These are phyloP conservation scores for Nettapus auritus DNA, from an alignment of 2,113 vertebrate genomes.

Conservation along the genomic window DNA sequence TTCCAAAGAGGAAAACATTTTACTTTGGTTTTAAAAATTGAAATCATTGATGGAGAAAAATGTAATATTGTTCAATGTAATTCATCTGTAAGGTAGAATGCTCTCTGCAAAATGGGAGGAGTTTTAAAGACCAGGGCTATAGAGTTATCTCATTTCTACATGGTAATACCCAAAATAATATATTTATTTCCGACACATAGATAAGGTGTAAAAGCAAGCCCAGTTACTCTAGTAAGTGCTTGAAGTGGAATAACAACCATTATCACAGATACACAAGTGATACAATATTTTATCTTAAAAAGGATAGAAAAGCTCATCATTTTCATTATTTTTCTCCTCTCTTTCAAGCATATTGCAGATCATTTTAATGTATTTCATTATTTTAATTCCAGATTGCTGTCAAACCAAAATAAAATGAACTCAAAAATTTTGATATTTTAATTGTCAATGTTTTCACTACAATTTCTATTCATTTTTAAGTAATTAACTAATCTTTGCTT, in stretches of 20 bases:
- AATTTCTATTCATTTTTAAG: conserved; percentile 56
- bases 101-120: not conserved
- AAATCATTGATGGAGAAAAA: not conserved
- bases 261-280: not conserved
- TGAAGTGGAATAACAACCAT: not conserved
- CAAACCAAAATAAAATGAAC: conserved; percentile 50
- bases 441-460: conserved; percentile 18
- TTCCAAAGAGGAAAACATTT: not conserved
- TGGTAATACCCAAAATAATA: not conserved
- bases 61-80: not conserved
- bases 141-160: not conserved
- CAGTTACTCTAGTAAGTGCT: not conserved
- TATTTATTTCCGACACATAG: not conserved
- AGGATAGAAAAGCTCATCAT: not conserved
- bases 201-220: not conserved
- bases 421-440: conserved; percentile 15
- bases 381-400: conserved; percentile 15
- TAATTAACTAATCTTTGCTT: conserved; percentile 61
- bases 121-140: not conserved
- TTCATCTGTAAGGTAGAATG: not conserved
- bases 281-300: not conserved
- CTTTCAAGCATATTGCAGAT: not conserved
- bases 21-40: conserved; percentile 1
- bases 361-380: not conserved
- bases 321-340: not conserved